Base-by-base conservation (phyloP, 1,140 invertebrate genomes). In the Lepidotrigona ventralis region DNA sequence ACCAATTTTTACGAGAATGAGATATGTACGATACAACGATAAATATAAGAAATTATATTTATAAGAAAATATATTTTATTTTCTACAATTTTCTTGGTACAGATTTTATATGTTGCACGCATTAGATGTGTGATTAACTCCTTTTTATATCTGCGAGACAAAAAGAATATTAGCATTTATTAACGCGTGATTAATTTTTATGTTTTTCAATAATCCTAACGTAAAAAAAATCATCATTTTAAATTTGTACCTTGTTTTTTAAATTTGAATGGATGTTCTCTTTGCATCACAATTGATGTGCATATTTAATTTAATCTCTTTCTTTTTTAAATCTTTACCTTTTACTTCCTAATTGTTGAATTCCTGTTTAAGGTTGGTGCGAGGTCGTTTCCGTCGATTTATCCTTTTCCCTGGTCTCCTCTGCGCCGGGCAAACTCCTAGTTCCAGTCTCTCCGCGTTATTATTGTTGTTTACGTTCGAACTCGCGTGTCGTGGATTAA, bases 61-160 rank as follows among this genome's bases (percentile, higher is more conserved):
- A 84, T 79, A 84, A 79, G 46, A 33, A 83, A 79, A 83, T 72
- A 66, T n/a, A 66, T 58, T 84, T 73, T 80, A 73, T 83, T 78
- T 71, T 79, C 23, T 53, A 83, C 8, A 64, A 19, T 56, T 53
- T 60, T 79, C 56, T 79, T 79, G 68, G 78, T 79, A 71, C 33
- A 72, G 60, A 46, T 72, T 72, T 64, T 79, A 72, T 56, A 56
- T 66, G 60, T 39, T 69, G 73, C 58, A 23, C 14, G 39, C 17
- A 26, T 53, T 19, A 68, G 39, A 68, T 29, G 33, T 29, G 9
- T 51, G 29, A 56, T 70, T 26, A 15, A 70, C 54, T 76, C 46
- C n/a, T 19, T 53, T 29, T 23, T 53, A 23, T 66, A 60, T 71
- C 81, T 83, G 33, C 21, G 46, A 17, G 51, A 33, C 53, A 81